Conservation (phyloP, 2,888 invertebrate genomes). For the Torymus texanus region DNA sequence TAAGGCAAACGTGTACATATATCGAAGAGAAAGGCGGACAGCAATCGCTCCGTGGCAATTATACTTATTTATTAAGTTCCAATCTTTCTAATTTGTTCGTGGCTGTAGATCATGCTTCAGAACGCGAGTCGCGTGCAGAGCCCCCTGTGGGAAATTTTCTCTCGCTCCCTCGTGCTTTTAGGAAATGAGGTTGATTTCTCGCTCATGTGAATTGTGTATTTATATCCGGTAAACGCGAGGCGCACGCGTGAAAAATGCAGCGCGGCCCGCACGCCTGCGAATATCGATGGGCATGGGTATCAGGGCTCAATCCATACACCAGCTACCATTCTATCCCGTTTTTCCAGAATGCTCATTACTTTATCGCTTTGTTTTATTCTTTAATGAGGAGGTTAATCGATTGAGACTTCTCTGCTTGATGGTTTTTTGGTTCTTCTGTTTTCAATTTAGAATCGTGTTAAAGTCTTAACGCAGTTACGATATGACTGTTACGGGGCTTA, state of each 20-base stretch:
- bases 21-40: too few relatives aligned
- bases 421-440: too few relatives aligned
- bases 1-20: too few relatives aligned
- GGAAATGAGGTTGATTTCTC: constrained; percentile 38
- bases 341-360: too few relatives aligned
- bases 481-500: too few relatives aligned
- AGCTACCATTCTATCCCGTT: too few relatives aligned
- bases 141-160: constrained; percentile 7
- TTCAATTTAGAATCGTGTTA: too few relatives aligned
- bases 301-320: too few relatives aligned
- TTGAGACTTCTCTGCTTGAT: too few relatives aligned
- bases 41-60: background rate
- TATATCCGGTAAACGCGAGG: constrained; percentile 12
- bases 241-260: constrained; percentile 21
- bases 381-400: too few relatives aligned
- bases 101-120: constrained; percentile 14
- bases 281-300: background rate
- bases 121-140: constrained; percentile 20
- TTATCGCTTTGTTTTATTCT: too few relatives aligned
- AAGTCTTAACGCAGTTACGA: too few relatives aligned
- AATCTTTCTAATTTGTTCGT: constrained; percentile 34
- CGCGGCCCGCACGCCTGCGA: background rate
- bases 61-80: constrained; percentile 38
- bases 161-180: constrained; percentile 39
- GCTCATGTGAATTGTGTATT: constrained; percentile 40